Evolutionary conservation across 2,113 vertebrate species (phyloP).

Genomic region (Trematomus loennbergii): DNA sequence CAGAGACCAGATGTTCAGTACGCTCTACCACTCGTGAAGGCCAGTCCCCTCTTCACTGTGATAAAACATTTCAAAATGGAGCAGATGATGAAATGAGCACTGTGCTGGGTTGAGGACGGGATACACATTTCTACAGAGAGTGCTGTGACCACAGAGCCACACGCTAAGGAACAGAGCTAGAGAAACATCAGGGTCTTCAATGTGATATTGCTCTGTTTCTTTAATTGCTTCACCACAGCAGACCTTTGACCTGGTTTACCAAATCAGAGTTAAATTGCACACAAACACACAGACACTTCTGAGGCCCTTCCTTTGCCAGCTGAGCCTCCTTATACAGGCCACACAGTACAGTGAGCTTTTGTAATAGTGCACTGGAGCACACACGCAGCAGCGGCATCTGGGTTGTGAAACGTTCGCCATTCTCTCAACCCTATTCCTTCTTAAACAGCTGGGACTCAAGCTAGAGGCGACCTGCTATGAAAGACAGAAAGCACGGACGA

Average conservation of each 20-base stretch:
- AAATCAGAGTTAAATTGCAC: constrained; percentile 1
- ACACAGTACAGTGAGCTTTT: constrained; percentile 66
- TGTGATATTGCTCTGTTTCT: neutral
- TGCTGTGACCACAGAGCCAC: neutral
- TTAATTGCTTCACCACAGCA: neutral
- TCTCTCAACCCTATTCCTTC: constrained; percentile 38
- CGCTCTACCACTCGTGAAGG: constrained; percentile 27
- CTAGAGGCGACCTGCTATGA: constrained; percentile 45
- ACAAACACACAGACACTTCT: neutral
- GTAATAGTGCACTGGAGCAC: constrained; percentile 64
- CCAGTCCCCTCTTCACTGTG: constrained; percentile 8
- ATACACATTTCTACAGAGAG: neutral
- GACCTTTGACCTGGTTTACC: constrained; percentile 15
- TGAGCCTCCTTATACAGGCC: constrained; percentile 61
- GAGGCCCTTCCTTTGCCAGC: constrained; percentile 46
- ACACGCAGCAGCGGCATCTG: constrained; percentile 60
- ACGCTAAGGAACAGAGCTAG: neutral
- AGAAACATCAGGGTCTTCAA: neutral
- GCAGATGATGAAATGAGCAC: constrained; percentile 43
- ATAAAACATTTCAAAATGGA: constrained; percentile 45
- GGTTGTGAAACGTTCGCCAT: constrained; percentile 48
- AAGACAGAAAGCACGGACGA: constrained; percentile 49
- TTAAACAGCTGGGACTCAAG: constrained; percentile 74
- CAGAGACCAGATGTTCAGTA: constrained; percentile 64
- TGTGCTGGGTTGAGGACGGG: constrained; percentile 11